Evolutionary conservation across 2,797 vertebrate genomes (phyloP), one percentile per base, ranked within the genome.

Genomic region (Sebastes reedi): DNA sequence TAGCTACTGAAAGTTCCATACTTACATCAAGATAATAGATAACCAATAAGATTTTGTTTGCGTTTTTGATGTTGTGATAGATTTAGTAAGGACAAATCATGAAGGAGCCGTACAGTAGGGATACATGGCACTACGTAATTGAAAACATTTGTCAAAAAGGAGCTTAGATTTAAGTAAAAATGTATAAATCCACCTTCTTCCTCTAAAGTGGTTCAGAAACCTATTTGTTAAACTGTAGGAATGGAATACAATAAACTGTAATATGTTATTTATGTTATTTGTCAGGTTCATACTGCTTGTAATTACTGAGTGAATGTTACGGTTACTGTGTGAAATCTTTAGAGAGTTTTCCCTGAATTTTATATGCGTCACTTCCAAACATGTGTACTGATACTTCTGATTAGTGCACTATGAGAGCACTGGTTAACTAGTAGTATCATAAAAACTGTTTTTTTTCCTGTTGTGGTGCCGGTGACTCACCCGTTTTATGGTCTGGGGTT

Each of bases 391-490:
- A 14, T 61, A 61, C 25, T 60, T 30, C 68, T 46, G 27, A 77
- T 60, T 70, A 56, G 46, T 54, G 30, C 18, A n/a, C 4, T 29
- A 13, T 61, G 4, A 27, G 13, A 65, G 16, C 7, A 36, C 29
- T 55, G n/a, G 36, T 59, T 24, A 69, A 25, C 29, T 46, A 68
- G 34, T 70, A n/a, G 20, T 81, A 80, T 61, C 66, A 56, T 84
- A 66, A 77, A 82, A 61, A 39, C 7, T 7, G 34, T 61, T 75
- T 66, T 27, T 55, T 27, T 55, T 30, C 46, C 36, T 67, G 56
- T 30, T 77, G 60, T 82, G 68, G 54, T 67, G 69, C 66, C 62
- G 29, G 58, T 71, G 77, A 80, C 67, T 82, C 62, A 69, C 22
- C 10, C 16, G 34, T 58, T 60, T 83, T 70, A 75, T 71, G n/a